phyloP scores from a whole-genome alignment of 1,140 invertebrate genomes.

The Meloidogyne floridensis region DNA sequence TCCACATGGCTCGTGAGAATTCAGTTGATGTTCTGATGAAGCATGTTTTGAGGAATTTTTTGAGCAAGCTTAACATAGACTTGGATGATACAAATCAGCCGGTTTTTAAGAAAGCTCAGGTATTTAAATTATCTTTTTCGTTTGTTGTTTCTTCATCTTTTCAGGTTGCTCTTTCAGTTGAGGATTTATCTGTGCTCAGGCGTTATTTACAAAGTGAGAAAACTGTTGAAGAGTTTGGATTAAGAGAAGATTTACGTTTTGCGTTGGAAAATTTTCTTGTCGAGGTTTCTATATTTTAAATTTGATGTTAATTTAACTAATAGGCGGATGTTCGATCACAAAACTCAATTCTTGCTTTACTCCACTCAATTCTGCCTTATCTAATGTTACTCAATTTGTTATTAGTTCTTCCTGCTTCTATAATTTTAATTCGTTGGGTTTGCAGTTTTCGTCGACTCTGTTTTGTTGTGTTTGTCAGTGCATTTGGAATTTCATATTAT shows the following conservation, averaged over 20 bases:
- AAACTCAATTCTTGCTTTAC: conserved; percentile 34
- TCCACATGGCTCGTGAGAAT: conserved; percentile 22
- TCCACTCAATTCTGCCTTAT: conserved; percentile 35
- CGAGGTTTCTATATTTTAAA: conserved; percentile 33
- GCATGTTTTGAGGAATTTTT: conserved; percentile 45
- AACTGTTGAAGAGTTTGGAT: conserved; percentile 39
- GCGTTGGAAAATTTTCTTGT: conserved; percentile 47
- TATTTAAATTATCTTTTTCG: background rate
- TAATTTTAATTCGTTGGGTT: conserved; percentile 40
- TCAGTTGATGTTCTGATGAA: conserved; percentile 51
- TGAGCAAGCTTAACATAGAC: conserved; percentile 36
- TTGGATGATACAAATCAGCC: background rate
- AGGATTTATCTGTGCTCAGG: conserved; percentile 30
- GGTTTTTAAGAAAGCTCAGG: conserved; percentile 42
- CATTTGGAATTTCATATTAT: conserved; percentile 44
- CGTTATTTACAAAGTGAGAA: conserved; percentile 42
- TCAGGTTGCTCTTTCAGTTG: conserved; percentile 31
- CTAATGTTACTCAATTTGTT: conserved; percentile 43
- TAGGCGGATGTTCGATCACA: conserved; percentile 34
- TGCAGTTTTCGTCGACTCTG: conserved; percentile 33
- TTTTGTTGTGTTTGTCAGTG: conserved; percentile 31
- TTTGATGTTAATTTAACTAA: background rate
- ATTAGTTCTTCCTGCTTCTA: conserved; percentile 31
- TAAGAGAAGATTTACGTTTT: conserved; percentile 41
- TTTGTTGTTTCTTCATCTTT: background rate